A percentile compares a stretch with the other conserved stretches of the same genome.
These are phyloP conservation scores for Monopis laevigella DNA, from an alignment of 2,888 invertebrate genomes.

Conservation along the genomic window DNA sequence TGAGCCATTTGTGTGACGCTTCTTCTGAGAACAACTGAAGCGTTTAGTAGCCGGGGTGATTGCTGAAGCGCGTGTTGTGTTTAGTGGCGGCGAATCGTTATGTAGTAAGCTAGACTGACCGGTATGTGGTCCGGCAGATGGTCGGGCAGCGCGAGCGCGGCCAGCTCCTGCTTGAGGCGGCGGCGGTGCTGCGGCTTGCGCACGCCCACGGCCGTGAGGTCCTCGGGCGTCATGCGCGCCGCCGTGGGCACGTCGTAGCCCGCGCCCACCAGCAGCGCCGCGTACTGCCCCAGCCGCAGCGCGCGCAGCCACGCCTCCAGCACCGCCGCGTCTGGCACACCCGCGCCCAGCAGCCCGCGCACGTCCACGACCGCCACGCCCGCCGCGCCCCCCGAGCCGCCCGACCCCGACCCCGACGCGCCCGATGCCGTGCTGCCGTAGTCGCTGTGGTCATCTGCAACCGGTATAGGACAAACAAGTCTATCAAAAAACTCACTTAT, in stretches of 20 bases:
- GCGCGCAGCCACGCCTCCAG: conserved; percentile 95
- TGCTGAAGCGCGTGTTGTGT: too few species aligned
- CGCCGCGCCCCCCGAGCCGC: conserved; percentile 72
- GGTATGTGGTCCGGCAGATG: conserved; percentile 95
- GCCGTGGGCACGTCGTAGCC: conserved; percentile 98
- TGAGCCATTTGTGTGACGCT: too few species aligned
- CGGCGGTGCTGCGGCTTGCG: conserved; percentile 98
- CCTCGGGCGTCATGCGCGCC: conserved; percentile 99
- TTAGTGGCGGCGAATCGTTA: too few species aligned
- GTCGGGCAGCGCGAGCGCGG: conserved; percentile 91
- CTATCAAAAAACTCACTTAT: too few species aligned
- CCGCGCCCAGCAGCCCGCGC: conserved; percentile 78
- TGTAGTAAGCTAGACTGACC: too few species aligned
- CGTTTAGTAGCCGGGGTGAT: too few species aligned
- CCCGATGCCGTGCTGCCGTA: conserved; percentile 72
- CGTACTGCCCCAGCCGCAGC: conserved; percentile 94
- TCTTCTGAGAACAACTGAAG: too few species aligned
- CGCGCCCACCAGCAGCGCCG: conserved; percentile 89
- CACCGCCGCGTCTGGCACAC: conserved; percentile 92
- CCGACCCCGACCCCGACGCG: conserved; percentile 66
- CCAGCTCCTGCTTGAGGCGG: conserved; percentile 95
- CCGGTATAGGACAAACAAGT: too few species aligned
- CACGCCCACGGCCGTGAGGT: conserved; percentile 87
- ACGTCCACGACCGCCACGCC: conserved; percentile 79
- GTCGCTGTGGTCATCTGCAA: conserved; percentile 74